Conservation (phyloP, 2,797 vertebrate species). For the Xiphorhynchus erythropygius region DNA sequence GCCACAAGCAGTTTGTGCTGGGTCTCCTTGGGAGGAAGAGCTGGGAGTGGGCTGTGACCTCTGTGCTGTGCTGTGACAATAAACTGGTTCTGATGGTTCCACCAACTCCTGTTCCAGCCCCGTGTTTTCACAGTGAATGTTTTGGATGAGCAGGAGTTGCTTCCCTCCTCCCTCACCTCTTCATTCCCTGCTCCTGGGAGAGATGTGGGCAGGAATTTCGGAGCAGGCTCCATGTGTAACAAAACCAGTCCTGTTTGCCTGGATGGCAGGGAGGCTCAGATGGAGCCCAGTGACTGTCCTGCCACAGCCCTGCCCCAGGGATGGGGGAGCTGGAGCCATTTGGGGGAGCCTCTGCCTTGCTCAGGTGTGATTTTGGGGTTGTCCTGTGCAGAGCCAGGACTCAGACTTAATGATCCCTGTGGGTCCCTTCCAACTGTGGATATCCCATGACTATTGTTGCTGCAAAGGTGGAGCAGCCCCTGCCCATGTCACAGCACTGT, state of each 20-base stretch:
- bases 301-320: accelerated
- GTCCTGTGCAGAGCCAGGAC: neutral
- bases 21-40: neutral
- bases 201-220: neutral
- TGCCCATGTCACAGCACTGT: neutral
- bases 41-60: neutral
- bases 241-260: neutral
- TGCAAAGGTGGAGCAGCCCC: neutral
- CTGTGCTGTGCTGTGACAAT: constrained; percentile 26
- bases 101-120: neutral
- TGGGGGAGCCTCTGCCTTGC: neutral
- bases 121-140: neutral
- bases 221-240: accelerated
- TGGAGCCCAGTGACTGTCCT: accelerated
- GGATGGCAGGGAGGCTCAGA: accelerated
- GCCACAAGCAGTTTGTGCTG: neutral
- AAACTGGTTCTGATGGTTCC: constrained; percentile 5
- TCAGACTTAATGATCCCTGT: neutral
- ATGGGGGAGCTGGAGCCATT: neutral
- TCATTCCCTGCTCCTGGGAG: neutral
- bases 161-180: neutral
- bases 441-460: accelerated
- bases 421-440: neutral
- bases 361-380: neutral
- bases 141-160: neutral